These are phyloP conservation scores for Lithophane ornitopus DNA, from an alignment of 2,888 invertebrate species.

Conservation along the genomic window DNA sequence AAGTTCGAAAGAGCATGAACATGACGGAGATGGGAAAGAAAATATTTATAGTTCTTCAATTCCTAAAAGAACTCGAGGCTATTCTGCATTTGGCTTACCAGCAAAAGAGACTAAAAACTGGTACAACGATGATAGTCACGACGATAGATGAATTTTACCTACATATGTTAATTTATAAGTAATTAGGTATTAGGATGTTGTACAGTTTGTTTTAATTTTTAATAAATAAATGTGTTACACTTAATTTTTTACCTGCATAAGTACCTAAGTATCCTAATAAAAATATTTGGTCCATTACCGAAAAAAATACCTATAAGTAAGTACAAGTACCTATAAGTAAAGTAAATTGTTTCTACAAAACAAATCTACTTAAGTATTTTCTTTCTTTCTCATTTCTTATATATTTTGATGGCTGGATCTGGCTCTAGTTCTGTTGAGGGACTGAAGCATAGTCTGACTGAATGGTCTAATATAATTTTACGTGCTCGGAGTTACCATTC, in stretches of 20 bases:
- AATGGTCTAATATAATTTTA: not conserved
- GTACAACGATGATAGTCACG: conserved; percentile 34
- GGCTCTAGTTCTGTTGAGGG: not conserved
- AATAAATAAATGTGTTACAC: conserved; percentile 18
- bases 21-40: conserved; percentile 24
- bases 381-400: not conserved
- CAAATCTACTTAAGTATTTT: not conserved
- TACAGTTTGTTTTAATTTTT: conserved; percentile 45
- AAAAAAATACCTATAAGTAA: not conserved
- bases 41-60: conserved; percentile 29
- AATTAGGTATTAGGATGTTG: conserved; percentile 35
- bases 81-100: conserved; percentile 30
- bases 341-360: not conserved
- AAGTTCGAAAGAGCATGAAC: conserved; percentile 14
- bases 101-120: conserved; percentile 28
- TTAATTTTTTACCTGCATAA: not conserved
- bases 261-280: no score
- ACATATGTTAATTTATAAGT: not conserved
- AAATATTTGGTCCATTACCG: not conserved
- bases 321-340: no score
- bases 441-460: not conserved
- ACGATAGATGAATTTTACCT: conserved; percentile 28
- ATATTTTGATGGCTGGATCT: not conserved
- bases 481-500: not conserved
- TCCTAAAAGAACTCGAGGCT: conserved; percentile 31